phyloP scores from a whole-genome alignment of 2,888 invertebrate species.

The Lottia scabra region DNA sequence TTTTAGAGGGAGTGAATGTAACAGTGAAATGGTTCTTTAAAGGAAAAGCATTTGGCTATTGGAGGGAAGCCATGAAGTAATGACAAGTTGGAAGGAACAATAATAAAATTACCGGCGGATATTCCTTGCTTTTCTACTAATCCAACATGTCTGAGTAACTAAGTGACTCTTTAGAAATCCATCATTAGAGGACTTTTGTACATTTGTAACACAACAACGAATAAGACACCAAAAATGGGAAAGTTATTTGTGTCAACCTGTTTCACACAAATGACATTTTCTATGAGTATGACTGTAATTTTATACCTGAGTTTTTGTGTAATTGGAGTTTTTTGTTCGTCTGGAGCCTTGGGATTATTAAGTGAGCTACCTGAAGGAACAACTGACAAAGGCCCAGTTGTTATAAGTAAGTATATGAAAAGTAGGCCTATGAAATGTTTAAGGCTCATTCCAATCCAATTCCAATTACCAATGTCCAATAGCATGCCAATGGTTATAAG shows the following conservation, averaged over 20 bases:
- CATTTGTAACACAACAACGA: background rate
- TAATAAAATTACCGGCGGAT: no score
- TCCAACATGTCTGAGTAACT: no score
- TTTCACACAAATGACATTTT: background rate
- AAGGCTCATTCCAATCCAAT: no score
- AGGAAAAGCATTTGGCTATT: background rate
- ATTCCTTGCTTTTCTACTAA: no score
- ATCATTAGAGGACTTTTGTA: no score
- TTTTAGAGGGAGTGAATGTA: background rate
- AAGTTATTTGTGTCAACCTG: background rate
- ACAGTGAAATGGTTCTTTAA: background rate
- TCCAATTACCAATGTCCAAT: no score
- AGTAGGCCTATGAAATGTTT: no score
- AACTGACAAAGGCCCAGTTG: background rate
- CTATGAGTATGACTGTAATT: background rate
- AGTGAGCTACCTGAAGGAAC: background rate
- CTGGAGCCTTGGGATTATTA: background rate
- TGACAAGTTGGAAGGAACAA: no score
- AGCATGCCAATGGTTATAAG: no score
- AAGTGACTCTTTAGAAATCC: no score
- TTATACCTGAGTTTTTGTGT: background rate
- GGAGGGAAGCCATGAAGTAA: slow-evolving; percentile 1
- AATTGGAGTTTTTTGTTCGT: background rate
- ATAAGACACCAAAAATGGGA: background rate
- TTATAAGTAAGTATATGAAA: background rate